phyloP scores from a whole-genome alignment of 2,113 vertebrate genomes.

The Corythaixoides concolor region DNA sequence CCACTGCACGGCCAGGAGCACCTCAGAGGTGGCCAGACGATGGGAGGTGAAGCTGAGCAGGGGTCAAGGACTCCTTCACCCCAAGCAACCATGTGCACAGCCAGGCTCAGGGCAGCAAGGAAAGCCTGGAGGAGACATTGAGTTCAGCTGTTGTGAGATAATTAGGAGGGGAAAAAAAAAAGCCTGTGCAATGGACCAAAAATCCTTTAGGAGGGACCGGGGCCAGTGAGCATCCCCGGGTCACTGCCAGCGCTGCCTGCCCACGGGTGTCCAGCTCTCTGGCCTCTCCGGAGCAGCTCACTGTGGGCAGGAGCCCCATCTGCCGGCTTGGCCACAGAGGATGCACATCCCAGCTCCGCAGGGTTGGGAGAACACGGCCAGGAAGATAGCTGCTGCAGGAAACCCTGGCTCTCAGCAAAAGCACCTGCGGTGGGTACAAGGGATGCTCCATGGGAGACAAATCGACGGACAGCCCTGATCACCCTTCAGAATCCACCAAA shows the following conservation, averaged over 20 bases:
- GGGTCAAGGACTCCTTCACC: neutral
- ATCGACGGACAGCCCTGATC: neutral
- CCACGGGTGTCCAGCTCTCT: neutral
- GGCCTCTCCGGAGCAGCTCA: neutral
- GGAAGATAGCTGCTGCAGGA: neutral
- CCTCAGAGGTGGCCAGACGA: neutral
- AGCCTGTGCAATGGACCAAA: neutral
- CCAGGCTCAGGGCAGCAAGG: neutral
- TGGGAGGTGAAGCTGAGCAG: neutral
- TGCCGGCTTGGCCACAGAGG: constrained; percentile 1
- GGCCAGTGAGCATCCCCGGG: neutral
- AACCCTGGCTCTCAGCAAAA: fast-evolving
- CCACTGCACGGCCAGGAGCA: neutral
- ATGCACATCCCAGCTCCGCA: neutral
- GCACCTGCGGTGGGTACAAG: fast-evolving
- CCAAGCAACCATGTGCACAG: fast-evolving
- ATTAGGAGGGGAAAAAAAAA: neutral
- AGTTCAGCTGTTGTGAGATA: neutral
- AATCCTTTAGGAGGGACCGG: neutral
- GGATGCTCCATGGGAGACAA: neutral
- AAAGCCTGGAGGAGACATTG: neutral
- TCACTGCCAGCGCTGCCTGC: neutral
- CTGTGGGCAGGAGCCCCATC: constrained; percentile 46
- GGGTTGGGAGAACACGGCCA: neutral
- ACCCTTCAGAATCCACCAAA: neutral